Percentiles rank a stretch among this genome's conserved stretches.
These are phyloP conservation scores for Agriopis aurantiaria DNA, from an alignment of 2,888 invertebrate genomes.

Conservation along the genomic window DNA sequence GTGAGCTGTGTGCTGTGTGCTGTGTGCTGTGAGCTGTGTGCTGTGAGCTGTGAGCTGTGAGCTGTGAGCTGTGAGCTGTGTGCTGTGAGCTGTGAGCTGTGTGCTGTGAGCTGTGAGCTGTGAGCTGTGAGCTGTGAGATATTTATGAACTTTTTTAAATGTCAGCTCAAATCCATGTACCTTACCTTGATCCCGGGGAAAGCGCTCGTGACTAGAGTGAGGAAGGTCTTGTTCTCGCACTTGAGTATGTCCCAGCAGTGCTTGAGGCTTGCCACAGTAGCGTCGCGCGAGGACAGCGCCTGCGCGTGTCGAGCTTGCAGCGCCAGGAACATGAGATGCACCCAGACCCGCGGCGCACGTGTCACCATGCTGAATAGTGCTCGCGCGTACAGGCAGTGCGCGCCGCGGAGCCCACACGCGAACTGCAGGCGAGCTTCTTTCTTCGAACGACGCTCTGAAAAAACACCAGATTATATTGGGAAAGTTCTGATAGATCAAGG, in stretches of 20 bases:
- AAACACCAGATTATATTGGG: not conserved
- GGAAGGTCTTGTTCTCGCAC: conserved; percentile 95
- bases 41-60: no score
- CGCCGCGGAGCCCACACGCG: conserved; percentile 95
- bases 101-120: no score
- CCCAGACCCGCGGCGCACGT: conserved; percentile 95
- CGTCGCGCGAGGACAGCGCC: conserved; percentile 93
- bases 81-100: no score
- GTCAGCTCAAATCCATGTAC: no score
- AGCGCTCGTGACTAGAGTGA: conserved; percentile 96
- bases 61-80: no score
- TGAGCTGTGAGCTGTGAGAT: no score
- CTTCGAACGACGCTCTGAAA: conserved; percentile 91
- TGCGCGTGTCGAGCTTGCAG: conserved; percentile 93
- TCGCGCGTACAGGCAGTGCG: conserved; percentile 95
- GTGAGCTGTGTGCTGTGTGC: no score
- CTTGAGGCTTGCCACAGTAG: conserved; percentile 93
- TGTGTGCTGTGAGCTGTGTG: no score
- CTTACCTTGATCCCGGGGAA: conserved; percentile 94
- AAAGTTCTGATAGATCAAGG: not conserved
- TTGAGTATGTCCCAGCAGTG: conserved; percentile 98
- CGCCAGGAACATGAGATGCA: conserved; percentile 98
- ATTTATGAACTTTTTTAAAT: no score
- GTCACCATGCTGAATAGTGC: conserved; percentile 93
- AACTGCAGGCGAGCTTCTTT: conserved; percentile 96